These are phyloP conservation scores for Sipunculus nudus DNA, from an alignment of 2,888 invertebrate genomes.

Conservation along the genomic window DNA sequence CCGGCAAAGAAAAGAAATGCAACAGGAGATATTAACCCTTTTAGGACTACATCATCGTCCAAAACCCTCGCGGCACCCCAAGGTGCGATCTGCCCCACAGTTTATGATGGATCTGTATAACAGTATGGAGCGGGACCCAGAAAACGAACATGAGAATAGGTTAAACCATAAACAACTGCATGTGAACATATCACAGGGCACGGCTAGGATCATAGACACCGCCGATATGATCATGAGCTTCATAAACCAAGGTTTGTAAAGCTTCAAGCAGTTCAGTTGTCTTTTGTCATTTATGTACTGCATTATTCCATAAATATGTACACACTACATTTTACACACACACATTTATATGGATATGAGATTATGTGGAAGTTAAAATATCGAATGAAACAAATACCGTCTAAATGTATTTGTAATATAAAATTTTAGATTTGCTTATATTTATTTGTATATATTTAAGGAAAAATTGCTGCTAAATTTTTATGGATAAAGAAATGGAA, in stretches of 20 bases:
- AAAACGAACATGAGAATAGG: neutral
- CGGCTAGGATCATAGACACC: neutral
- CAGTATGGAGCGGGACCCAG: neutral
- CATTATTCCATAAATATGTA: too few relatives aligned
- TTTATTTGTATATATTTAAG: too few relatives aligned
- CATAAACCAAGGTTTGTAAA: neutral
- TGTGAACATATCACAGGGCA: neutral
- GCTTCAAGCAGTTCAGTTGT: too few relatives aligned
- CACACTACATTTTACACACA: too few relatives aligned
- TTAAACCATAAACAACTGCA: neutral
- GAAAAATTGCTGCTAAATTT: too few relatives aligned
- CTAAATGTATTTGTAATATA: too few relatives aligned
- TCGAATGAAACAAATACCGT: too few relatives aligned
- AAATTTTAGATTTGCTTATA: too few relatives aligned
- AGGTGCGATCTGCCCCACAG: neutral
- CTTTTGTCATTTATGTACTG: too few relatives aligned
- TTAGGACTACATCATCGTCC: neutral
- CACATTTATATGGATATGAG: too few relatives aligned
- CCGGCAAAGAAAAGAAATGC: neutral
- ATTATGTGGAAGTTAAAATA: too few relatives aligned
- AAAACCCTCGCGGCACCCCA: neutral
- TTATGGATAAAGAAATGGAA: too few relatives aligned
- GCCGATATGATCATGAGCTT: neutral
- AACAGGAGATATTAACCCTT: neutral
- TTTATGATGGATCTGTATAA: neutral